Evolutionary conservation across 2,113 vertebrate species (phyloP).

Genomic region (Sprattus sprattus): DNA sequence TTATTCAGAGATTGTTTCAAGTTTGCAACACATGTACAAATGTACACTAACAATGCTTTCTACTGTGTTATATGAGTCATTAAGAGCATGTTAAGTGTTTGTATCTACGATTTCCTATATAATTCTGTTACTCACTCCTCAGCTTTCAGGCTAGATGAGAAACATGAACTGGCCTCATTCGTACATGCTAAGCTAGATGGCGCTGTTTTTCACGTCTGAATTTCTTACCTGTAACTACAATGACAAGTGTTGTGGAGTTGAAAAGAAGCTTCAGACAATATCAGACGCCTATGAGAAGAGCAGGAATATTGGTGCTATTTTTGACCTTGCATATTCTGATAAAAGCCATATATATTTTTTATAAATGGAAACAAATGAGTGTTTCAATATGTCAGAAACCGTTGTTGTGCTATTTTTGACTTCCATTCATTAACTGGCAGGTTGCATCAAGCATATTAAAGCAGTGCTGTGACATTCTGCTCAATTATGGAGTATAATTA

Average conservation of each 20-base stretch:
- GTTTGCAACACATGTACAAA: no score
- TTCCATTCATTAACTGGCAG: neutral
- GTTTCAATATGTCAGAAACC: slow-evolving; percentile 19
- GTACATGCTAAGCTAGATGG: slow-evolving; percentile 20
- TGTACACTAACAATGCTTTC: no score
- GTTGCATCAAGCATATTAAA: slow-evolving; percentile 25
- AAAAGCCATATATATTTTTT: neutral
- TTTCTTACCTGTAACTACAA: neutral
- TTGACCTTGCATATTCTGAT: neutral
- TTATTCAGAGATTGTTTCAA: neutral
- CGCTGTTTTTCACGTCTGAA: slow-evolving; percentile 20
- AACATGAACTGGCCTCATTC: neutral
- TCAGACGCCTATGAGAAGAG: neutral
- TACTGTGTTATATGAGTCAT: neutral
- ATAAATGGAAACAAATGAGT: slow-evolving; percentile 23
- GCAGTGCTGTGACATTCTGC: neutral
- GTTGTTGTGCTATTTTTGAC: slow-evolving; percentile 13
- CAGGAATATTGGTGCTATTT: neutral
- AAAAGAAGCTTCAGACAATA: neutral
- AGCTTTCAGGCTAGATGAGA: neutral
- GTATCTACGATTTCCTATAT: neutral
- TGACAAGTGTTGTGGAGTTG: neutral
- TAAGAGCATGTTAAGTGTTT: neutral
- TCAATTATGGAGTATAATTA: slow-evolving; percentile 19
- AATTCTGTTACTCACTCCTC: neutral